Evolutionary conservation across 2,113 vertebrate genomes (phyloP), one percentile per base, ranked within the genome.

Genomic region (Psophia crepitans): DNA sequence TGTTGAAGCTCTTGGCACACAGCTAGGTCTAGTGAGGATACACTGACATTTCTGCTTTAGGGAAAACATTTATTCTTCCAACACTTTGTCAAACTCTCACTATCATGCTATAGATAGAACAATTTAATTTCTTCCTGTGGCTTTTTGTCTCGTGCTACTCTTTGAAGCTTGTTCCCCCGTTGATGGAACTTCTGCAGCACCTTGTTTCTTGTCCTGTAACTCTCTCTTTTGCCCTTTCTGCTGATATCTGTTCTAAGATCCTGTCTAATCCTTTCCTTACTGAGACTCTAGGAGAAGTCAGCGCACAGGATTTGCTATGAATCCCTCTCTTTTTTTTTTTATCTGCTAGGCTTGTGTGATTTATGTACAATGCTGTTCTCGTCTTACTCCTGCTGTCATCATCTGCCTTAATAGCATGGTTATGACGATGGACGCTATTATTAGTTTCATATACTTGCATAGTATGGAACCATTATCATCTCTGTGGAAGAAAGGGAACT

Each of bases 381-480:
- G 57, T 95, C 77, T 80, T 97, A 82, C 69, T 96, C 79, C 90
- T 96, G 71, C 95, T 98, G 94, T 97, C 95, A 90, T 97, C 86
- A 68, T 73, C 46, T 94, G 61, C 95, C 78, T 97, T 65, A 87
- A 96, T 93, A 84, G 53, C 80, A 96, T 41, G 87, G 75, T 97
- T 96, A 91, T 95, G 92, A 94, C 61, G 46, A 96, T 90, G 75
- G 68, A 96, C 97, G 90, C 49, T 95, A 68, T 96, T 97, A 91
- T 83, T 98, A 96, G 84, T 85, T 58, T 93, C 96, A 80, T 70
- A 87, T 93, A 84, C 85, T 97, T 97, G 76, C 77, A 92, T 87
- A 53, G 33, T 43, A 81, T 80, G 48, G 90, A 93, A 53, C 43
- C 78, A 91, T 97, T 96, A 84, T 90, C 74, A 89, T 94, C 71